Base-by-base conservation (phyloP, 2,797 vertebrate genomes). In the Xyrichtys novacula region DNA sequence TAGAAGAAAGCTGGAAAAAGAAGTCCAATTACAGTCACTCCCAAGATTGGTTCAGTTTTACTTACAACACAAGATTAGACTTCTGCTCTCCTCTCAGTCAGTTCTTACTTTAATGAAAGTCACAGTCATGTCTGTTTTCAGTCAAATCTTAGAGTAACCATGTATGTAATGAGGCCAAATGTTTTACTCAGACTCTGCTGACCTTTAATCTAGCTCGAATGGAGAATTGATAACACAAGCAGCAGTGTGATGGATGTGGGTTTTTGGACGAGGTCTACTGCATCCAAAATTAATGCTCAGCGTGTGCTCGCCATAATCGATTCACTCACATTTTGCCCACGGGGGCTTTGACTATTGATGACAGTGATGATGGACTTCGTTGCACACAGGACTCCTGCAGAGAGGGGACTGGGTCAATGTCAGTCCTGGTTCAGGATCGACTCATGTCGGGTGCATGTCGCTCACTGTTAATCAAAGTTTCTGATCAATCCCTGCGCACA, bases 331-430 rank as follows among this genome's bases (percentile, higher is more conserved):
- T 78, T 84, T 54, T 40, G 53, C 61, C 67, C 52, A 55, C 42
- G 20, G 62, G 67, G 74, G 36, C 44, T 68, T 56, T 61, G 70
- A 31, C 75, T 79, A 80, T 88, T 80, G 67, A 92, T 86, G 85
- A 49, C 75, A 36, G 74, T 34, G 68, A 78, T 78, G 83, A 85
- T 83, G 83, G 87, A 87, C 79, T 79, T 36, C 48, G 61, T 61
- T 53, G 65, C 80, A 81, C 63, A 59, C 61, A 48, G 71, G 74
- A 65, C 65, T 74, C 79, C 23, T 9, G 46, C 28, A 9, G 47
- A n/a, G 62, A 63, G 65, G 60, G 68, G 82, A 87, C 77, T 80
- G 83, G 90, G 91, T 92, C 91, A 93, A 89, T 93, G 88, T 86
- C 77, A 56, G 85, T 65, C 74, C 78, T 17, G 76, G 83, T 81